Percentiles rank a stretch among this genome's conserved stretches.
Conservation (phyloP, 1,140 invertebrate species). For the Drosophila ironensis region DNA sequence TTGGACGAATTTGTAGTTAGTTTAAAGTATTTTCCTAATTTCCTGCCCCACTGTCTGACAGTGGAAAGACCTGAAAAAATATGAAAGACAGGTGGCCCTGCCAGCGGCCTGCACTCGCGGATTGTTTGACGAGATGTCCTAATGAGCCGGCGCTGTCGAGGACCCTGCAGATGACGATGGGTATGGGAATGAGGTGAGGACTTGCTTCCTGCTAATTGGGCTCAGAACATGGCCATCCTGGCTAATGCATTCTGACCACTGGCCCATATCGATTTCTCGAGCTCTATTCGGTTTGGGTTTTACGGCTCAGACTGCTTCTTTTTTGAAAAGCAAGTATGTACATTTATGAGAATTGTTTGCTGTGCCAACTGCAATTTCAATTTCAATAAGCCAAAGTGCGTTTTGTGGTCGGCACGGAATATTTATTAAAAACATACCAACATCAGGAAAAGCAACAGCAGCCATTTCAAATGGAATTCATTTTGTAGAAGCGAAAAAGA, state of each 20-base stretch:
- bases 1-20: no score
- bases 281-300: neutral
- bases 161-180: conserved; percentile 3
- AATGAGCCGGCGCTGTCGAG: conserved; percentile 35
- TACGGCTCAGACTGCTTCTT: conserved; percentile 9
- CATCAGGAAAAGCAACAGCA: neutral
- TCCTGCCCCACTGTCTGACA: neutral
- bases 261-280: conserved; percentile 1
- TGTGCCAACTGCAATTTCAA: conserved; percentile 36
- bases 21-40: neutral
- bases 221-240: conserved; percentile 13
- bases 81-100: conserved; percentile 9
- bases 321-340: conserved; percentile 1
- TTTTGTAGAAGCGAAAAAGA: conserved; percentile 26
- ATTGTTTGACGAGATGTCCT: conserved; percentile 29
- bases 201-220: conserved; percentile 32
- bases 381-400: conserved; percentile 72
- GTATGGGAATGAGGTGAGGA: neutral
- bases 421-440: conserved; percentile 61
- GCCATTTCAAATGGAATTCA: conserved; percentile 40
- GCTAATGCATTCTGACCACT: conserved; percentile 31
- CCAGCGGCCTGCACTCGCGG: conserved; percentile 22
- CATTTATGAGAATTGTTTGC: conserved; percentile 47
- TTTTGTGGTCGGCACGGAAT: conserved; percentile 59
- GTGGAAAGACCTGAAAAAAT: conserved; percentile 11